A percentile compares a stretch with the other conserved stretches of the same genome.
Conservation (phyloP, 1,140 invertebrate species). For the Sitophilus oryzae region DNA sequence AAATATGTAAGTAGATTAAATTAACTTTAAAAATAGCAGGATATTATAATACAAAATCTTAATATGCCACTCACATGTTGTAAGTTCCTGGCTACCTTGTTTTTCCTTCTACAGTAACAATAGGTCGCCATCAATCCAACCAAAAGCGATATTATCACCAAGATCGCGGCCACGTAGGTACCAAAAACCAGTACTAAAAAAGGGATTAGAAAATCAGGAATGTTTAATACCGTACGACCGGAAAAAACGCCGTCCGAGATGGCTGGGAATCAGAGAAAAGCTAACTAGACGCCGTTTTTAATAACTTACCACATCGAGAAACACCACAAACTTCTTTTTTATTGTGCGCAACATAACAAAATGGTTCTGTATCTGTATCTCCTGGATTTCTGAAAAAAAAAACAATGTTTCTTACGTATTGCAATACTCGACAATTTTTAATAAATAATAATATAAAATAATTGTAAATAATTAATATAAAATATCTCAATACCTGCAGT, state of each 20-base stretch:
- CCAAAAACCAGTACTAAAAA: conserved; percentile 53
- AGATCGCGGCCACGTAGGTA: conserved; percentile 52
- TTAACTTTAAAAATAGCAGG: not conserved
- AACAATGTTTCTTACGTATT: not conserved
- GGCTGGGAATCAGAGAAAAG: not conserved
- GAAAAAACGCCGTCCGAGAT: not conserved
- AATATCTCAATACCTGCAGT: conserved; percentile 56
- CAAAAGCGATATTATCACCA: conserved; percentile 43
- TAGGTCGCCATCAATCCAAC: conserved; percentile 45
- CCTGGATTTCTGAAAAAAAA: conserved; percentile 70
- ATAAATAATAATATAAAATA: too few species aligned
- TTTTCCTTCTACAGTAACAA: conserved; percentile 50
- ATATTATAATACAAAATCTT: too few species aligned
- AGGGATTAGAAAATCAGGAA: not conserved
- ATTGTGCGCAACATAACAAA: conserved; percentile 80
- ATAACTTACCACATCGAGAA: conserved; percentile 67
- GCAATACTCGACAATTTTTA: not conserved
- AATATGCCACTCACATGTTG: conserved; percentile 49
- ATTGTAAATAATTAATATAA: not conserved
- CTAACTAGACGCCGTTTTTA: not conserved
- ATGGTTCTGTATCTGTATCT: conserved; percentile 70
- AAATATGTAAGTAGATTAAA: not conserved
- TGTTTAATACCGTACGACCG: not conserved
- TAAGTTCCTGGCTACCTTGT: conserved; percentile 53
- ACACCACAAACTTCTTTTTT: conserved; percentile 76